phyloP scores from a whole-genome alignment of 2,888 invertebrate genomes.

The Nephrotoma appendiculata region DNA sequence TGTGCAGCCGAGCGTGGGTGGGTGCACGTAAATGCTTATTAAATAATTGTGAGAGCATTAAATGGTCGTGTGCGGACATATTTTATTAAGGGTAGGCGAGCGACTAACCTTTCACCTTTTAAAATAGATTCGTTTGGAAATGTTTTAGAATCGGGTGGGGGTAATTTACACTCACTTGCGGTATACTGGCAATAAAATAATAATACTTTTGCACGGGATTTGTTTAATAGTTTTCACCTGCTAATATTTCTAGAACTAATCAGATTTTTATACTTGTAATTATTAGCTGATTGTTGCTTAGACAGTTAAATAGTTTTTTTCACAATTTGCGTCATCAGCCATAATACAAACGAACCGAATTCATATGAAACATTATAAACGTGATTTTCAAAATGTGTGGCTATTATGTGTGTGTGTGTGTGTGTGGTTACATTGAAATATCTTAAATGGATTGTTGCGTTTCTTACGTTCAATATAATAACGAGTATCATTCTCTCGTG shows the following conservation, averaged over 20 bases:
- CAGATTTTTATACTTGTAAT: not conserved
- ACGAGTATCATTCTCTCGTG: too few relatives aligned
- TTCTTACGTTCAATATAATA: too few relatives aligned
- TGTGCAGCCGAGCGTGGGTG: not conserved
- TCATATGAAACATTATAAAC: too few relatives aligned
- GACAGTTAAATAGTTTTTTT: not conserved
- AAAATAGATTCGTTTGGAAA: too few relatives aligned
- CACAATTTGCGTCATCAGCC: not conserved
- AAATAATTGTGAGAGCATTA: not conserved
- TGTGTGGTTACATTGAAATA: too few relatives aligned
- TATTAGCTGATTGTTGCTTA: not conserved
- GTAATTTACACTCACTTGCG: not conserved
- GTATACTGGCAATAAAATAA: not conserved
- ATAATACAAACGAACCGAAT: not conserved
- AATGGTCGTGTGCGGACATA: too few relatives aligned
- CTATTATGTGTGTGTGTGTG: too few relatives aligned
- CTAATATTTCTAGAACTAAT: not conserved
- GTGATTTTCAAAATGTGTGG: too few relatives aligned
- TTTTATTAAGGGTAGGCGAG: not conserved
- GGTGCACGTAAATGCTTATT: not conserved
- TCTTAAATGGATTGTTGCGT: too few relatives aligned
- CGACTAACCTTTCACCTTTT: not conserved
- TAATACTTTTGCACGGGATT: not conserved
- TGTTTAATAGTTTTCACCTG: not conserved
- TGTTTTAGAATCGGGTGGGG: too few relatives aligned